Base-by-base conservation (phyloP, 2,113 vertebrate genomes). In the Alethe diademata region DNA sequence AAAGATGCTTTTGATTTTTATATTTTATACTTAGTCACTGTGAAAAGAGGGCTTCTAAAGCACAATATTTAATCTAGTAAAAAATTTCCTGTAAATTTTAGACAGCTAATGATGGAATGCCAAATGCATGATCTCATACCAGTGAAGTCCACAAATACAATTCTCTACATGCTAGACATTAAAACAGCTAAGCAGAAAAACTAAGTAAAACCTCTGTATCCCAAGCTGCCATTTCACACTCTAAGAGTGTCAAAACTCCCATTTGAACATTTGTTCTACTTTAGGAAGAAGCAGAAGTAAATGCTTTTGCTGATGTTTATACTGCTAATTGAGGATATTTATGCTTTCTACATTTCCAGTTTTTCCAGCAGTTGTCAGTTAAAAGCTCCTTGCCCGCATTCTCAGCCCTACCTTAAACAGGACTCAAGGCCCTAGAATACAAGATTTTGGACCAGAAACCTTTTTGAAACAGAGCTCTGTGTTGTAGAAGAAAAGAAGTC, bases 41-140 rank as follows among this genome's bases (percentile, higher is more conserved):
- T 40, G 28, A 71, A 71, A 71, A 85, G 26, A n/a, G 9, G 19
- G 4, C 6, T 84, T 84, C 22, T 14, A 36, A 8, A 86, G 24
- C 7, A 29, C 19, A 66, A 4, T 35, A 62, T 62, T 86, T 71
- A 45, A 38, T 6, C 5, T 11, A 69, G 65, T 17, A 69, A 12
- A 51, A 65, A 25, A 26, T 65, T 54, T 64, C 35, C 19, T 79
- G 2, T 48, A 62, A 23, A 58, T 31, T 62, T 79, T n/a, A 40
- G 14, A 4, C 35, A 45, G 14, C 4, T 88, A 45, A 65, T 13
- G 8, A 43, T 18, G 17, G 31, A 78, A 78, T 29, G 18, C 4
- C 22, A 50, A 54, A 60, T 3, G 1, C 8, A 12, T 1, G 0
- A 35, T 48, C 42, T 70, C 48, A 4, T 31, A 74, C 11, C 2